Evolutionary conservation across 1,140 invertebrate genomes (phyloP).

Genomic region (Aphidius ervi): DNA sequence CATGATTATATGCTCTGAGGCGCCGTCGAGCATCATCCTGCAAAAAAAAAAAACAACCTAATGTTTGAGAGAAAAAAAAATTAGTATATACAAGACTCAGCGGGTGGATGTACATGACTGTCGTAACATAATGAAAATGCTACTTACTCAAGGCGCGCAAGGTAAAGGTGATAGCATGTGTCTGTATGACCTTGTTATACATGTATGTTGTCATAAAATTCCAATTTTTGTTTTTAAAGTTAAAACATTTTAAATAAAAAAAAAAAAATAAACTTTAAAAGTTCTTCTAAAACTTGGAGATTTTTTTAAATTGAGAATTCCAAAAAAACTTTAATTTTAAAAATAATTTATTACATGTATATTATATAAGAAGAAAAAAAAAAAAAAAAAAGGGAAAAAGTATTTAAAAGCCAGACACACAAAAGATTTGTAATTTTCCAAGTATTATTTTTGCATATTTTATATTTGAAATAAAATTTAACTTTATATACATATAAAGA

Average conservation of each 20-base stretch:
- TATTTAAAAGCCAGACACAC: neutral
- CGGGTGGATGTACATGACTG: slow-evolving; percentile 22
- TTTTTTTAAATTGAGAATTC: too few species aligned
- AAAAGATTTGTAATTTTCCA: slow-evolving; percentile 4
- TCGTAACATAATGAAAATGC: slow-evolving; percentile 31
- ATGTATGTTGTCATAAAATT: slow-evolving; percentile 25
- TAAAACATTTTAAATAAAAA: too few species aligned
- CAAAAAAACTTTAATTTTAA: neutral
- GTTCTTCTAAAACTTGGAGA: too few species aligned
- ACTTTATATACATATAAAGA: too few species aligned
- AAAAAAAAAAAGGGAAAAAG: slow-evolving; percentile 22
- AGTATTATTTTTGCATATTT: slow-evolving; percentile 2
- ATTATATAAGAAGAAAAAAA: neutral
- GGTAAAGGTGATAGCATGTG: slow-evolving; percentile 27
- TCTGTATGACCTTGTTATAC: slow-evolving; percentile 31
- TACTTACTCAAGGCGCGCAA: slow-evolving; percentile 16
- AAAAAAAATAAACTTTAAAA: too few species aligned
- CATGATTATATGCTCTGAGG: too few species aligned
- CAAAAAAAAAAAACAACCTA: too few species aligned
- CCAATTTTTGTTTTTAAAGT: slow-evolving; percentile 2
- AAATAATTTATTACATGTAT: neutral
- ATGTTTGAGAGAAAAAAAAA: too few species aligned
- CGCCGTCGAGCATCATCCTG: too few species aligned
- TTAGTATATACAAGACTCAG: slow-evolving; percentile 6
- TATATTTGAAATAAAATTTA: neutral